Evolutionary conservation across 2,113 vertebrate species (phyloP).

Genomic region (Pituophis catenifer): DNA sequence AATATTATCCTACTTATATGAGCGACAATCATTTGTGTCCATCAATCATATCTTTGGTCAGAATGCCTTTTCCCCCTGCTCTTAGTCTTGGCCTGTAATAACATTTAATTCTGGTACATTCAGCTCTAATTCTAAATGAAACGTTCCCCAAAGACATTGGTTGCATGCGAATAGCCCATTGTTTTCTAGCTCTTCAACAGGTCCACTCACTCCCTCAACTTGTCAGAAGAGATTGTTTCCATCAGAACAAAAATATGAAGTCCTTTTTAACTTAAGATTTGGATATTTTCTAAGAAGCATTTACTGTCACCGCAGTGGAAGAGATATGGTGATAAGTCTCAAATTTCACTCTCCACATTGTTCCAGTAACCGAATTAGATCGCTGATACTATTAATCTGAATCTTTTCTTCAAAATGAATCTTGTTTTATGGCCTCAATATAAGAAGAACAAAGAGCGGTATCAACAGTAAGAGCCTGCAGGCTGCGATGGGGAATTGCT

Average conservation of each 20-base stretch:
- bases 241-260: conserved; percentile 12
- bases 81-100: conserved; percentile 56
- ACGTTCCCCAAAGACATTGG: conserved; percentile 54
- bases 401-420: conserved; percentile 37
- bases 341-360: conserved; percentile 20
- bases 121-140: conserved; percentile 51
- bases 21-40: conserved; percentile 55
- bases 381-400: conserved; percentile 46
- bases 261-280: conserved; percentile 30
- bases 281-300: conserved; percentile 18
- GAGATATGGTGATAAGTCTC: conserved; percentile 29
- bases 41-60: conserved; percentile 54
- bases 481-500: conserved; percentile 40
- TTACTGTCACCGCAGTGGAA: background rate
- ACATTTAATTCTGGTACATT: conserved; percentile 62
- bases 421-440: conserved; percentile 37
- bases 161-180: conserved; percentile 56
- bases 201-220: conserved; percentile 35
- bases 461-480: background rate
- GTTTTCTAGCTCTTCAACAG: conserved; percentile 54
- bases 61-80: conserved; percentile 58
- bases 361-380: conserved; percentile 30
- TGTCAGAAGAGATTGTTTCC: conserved; percentile 21
- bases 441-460: conserved; percentile 8
- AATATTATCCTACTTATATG: conserved; percentile 60